Conservation (phyloP, 2,797 vertebrate species). For the Chaenodraco wilsoni region DNA sequence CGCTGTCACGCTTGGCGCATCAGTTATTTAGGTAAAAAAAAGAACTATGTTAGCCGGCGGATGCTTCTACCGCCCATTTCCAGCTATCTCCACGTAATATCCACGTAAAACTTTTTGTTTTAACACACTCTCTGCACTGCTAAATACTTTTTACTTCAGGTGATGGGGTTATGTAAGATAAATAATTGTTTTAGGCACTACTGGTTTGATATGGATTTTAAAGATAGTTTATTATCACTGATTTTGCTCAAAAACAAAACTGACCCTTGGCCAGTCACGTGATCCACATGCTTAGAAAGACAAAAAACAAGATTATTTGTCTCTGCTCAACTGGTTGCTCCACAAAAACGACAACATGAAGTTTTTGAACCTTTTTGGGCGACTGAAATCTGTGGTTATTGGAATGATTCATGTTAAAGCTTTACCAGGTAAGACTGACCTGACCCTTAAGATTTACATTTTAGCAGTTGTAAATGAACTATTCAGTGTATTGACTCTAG, state of each 20-base stretch:
- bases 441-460: neutral
- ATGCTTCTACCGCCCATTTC: slow-evolving; percentile 36
- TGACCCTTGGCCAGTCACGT: slow-evolving; percentile 79
- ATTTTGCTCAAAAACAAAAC: slow-evolving; percentile 12
- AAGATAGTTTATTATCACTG: neutral
- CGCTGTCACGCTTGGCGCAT: slow-evolving; percentile 26
- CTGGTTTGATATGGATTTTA: neutral
- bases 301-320: neutral
- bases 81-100: neutral
- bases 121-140: no score
- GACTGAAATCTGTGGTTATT: slow-evolving; percentile 82
- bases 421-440: slow-evolving; percentile 84
- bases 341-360: slow-evolving; percentile 69
- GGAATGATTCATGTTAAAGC: slow-evolving; percentile 90
- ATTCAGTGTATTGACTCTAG: no score
- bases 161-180: fast-evolving
- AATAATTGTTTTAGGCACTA: no score
- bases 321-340: neutral
- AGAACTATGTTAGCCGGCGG: slow-evolving; percentile 30
- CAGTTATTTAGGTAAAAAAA: slow-evolving; percentile 4
- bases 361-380: slow-evolving; percentile 83
- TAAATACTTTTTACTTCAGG: fast-evolving
- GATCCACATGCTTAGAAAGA: slow-evolving; percentile 23
- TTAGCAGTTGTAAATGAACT: no score
- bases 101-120: neutral